A percentile compares a stretch with the other conserved stretches of the same genome.
phyloP scores from a whole-genome alignment of 2,797 vertebrate genomes.

The Falco naumanni region DNA sequence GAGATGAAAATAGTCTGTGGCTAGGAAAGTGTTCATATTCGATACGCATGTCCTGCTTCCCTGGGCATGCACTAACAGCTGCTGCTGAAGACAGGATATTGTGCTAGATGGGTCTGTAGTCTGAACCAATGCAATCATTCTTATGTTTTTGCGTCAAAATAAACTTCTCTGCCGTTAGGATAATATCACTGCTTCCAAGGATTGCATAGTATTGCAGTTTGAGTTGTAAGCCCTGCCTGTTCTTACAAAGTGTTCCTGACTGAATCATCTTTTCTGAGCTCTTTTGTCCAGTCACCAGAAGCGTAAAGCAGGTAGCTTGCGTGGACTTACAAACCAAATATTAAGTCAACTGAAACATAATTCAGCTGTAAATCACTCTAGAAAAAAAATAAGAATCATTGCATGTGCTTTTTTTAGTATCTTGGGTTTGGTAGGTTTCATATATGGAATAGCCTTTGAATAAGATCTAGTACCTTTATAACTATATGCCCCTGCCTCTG shows the following conservation, averaged over 20 bases:
- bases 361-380: too few relatives aligned
- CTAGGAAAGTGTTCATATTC: neutral
- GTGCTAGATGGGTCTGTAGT: neutral
- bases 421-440: neutral
- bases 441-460: neutral
- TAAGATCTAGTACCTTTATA: neutral
- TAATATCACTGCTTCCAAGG: neutral
- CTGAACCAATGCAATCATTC: neutral
- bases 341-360: neutral
- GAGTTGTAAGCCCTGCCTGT: neutral
- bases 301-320: neutral
- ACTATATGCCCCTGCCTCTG: too few relatives aligned
- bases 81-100: neutral
- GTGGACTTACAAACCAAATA: neutral
- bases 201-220: neutral
- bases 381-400: neutral
- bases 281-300: neutral
- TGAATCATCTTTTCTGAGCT: neutral
- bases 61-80: neutral
- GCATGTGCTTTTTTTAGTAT: neutral
- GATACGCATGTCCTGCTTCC: neutral
- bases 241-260: neutral
- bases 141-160: neutral
- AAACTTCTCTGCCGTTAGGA: neutral
- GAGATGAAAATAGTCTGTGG: neutral